Conservation (phyloP, 1,140 invertebrate species). For the Campoletis sonorensis region DNA sequence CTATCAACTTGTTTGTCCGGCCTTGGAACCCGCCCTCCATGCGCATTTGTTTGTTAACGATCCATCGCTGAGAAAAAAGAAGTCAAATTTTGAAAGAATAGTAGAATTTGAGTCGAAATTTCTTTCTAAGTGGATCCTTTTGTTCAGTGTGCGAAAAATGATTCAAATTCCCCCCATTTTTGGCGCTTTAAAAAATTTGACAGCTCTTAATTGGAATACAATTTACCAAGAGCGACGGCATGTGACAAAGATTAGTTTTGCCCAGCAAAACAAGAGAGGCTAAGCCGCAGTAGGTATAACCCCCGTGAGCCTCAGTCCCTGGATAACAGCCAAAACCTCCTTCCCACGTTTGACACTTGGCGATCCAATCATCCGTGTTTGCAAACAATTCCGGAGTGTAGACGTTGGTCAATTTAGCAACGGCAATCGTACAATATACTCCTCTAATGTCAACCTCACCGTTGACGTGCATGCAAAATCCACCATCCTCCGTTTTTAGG, state of each 20-base stretch:
- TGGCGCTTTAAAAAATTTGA: constrained; percentile 32
- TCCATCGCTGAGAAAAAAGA: constrained; percentile 83
- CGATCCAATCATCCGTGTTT: constrained; percentile 93
- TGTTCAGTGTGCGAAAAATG: too few relatives aligned
- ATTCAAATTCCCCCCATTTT: too few relatives aligned
- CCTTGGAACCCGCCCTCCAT: constrained; percentile 96
- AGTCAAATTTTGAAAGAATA: neutral
- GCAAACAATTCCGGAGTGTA: constrained; percentile 87
- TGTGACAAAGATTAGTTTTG: constrained; percentile 87
- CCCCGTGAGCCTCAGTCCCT: constrained; percentile 98
- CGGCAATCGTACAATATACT: constrained; percentile 94
- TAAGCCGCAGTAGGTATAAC: constrained; percentile 97
- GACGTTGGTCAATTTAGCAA: constrained; percentile 92
- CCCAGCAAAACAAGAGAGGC: constrained; percentile 91
- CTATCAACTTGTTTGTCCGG: constrained; percentile 98
- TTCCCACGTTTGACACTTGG: constrained; percentile 97
- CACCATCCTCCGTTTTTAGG: constrained; percentile 89
- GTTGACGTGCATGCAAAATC: constrained; percentile 92
- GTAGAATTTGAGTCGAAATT: neutral
- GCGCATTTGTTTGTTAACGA: constrained; percentile 91
- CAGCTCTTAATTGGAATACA: neutral
- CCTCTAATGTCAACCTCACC: constrained; percentile 98
- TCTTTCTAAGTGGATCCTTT: too few relatives aligned
- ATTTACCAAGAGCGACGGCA: constrained; percentile 85
- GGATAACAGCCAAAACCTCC: constrained; percentile 97